A percentile compares a stretch with the other conserved stretches of the same genome.
These are phyloP conservation scores for Dreissena polymorpha DNA, from an alignment of 1,140 invertebrate species.

Conservation along the genomic window DNA sequence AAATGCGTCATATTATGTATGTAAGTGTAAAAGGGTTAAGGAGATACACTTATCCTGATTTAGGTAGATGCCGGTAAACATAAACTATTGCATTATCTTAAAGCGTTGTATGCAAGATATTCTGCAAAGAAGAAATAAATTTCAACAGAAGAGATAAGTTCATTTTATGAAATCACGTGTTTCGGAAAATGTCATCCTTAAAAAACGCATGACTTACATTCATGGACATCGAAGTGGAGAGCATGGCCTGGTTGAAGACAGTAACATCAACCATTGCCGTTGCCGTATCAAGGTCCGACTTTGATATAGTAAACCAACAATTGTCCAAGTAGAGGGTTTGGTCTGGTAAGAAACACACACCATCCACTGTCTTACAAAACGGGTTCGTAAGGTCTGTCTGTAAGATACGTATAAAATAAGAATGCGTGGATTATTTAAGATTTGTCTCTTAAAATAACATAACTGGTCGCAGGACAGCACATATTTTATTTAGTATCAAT, in stretches of 20 bases:
- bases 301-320: conserved; percentile 26
- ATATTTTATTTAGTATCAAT: too few species aligned
- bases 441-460: too few species aligned
- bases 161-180: too few species aligned
- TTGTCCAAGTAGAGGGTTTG: conserved; percentile 18
- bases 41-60: background rate
- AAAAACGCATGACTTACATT: background rate
- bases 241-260: conserved; percentile 36
- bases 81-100: too few species aligned
- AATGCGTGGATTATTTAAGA: background rate
- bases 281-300: conserved; percentile 14
- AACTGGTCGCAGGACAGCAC: too few species aligned
- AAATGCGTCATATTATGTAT: background rate
- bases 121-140: too few species aligned
- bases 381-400: background rate
- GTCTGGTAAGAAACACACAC: background rate
- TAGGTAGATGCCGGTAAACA: background rate
- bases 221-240: background rate
- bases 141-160: too few species aligned
- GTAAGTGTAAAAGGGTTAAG: background rate
- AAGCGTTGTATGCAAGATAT: too few species aligned
- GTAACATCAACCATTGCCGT: background rate
- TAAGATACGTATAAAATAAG: background rate
- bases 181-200: too few species aligned
- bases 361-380: background rate